phyloP scores from a whole-genome alignment of 2,888 invertebrate species.

The Autographa gamma region DNA sequence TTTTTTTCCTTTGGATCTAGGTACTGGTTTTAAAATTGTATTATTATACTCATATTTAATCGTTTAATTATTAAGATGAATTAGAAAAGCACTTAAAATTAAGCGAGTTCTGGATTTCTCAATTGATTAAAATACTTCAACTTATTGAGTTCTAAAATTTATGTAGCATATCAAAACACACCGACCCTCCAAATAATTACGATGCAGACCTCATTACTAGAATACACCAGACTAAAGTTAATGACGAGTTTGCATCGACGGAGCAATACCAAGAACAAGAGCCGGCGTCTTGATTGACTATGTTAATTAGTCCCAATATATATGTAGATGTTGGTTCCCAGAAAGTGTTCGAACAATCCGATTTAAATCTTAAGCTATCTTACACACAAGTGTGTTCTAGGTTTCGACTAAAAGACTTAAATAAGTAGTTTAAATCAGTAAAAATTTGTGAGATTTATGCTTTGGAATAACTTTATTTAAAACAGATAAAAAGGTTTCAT shows the following conservation, averaged over 20 bases:
- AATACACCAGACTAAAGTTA: background rate
- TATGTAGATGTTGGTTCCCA: background rate
- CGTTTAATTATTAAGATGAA: too few species aligned
- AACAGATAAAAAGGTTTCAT: too few species aligned
- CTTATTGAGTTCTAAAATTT: background rate
- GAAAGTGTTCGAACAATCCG: conserved; percentile 10
- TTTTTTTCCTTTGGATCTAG: too few species aligned
- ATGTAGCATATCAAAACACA: background rate
- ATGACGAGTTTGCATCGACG: conserved; percentile 12
- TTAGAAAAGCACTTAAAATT: too few species aligned
- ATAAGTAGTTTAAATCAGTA: too few species aligned
- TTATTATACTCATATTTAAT: too few species aligned
- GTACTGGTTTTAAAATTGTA: too few species aligned
- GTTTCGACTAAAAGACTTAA: too few species aligned
- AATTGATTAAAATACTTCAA: background rate
- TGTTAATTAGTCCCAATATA: conserved; percentile 12
- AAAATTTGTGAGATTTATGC: too few species aligned
- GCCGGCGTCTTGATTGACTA: conserved; percentile 7
- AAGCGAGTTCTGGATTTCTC: too few species aligned
- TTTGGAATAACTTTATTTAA: too few species aligned
- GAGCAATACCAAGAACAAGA: conserved; percentile 5
- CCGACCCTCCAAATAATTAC: background rate
- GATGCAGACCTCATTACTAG: background rate
- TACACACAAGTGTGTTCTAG: background rate
- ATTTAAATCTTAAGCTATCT: background rate